Evolutionary conservation across 2,888 invertebrate species (phyloP), one percentile per base, ranked within the genome.

Genomic region (Drosophila aldrichi): DNA sequence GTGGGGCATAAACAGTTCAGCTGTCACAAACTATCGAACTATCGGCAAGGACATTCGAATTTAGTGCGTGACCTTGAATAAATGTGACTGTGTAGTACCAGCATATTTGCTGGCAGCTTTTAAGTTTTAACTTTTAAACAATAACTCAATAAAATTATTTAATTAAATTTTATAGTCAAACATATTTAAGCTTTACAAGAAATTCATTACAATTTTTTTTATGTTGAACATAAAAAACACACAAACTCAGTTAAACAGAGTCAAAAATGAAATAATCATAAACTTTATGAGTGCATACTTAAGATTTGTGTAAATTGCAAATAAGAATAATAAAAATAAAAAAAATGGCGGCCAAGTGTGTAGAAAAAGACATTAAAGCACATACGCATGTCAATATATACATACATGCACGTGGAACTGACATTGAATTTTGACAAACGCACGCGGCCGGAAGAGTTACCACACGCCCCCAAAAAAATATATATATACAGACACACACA

Each of bases 351-450:
- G 49, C 77, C 64, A 67, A 52, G 74, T 62, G 61, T 78, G 74
- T 72, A 64, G 59, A 71, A 73, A 43, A 63, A 81, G 48, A 70
- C 73, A 52, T 60, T 68, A 32, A 52, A 52, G 36, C 44, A 58
- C 36, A 56, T 40, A 46, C 20, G 48, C 59, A 54, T 29, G 29
- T 43, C 43, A 51, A 43, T 29, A 65, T 29, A 52, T 25, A 25
- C 25, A 25, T 25, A 25, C 16, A 63, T 40, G 63, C 52, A 71
- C 55, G 66, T 71, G 72, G 54, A 81, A 76, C 79, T 90, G 90
- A 91, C 90, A 90, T 90, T 90, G 90, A 90, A 90, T 90, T 91
- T 82, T 82, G 86, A 80, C 70, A 73, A 85, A 63, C 78, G 75
- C 67, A 79, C 71, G 76, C 75, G 68, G 71, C 70, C 79, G 84